phyloP scores from a whole-genome alignment of 2,888 invertebrate species.

The Schrankia costaestrigalis region DNA sequence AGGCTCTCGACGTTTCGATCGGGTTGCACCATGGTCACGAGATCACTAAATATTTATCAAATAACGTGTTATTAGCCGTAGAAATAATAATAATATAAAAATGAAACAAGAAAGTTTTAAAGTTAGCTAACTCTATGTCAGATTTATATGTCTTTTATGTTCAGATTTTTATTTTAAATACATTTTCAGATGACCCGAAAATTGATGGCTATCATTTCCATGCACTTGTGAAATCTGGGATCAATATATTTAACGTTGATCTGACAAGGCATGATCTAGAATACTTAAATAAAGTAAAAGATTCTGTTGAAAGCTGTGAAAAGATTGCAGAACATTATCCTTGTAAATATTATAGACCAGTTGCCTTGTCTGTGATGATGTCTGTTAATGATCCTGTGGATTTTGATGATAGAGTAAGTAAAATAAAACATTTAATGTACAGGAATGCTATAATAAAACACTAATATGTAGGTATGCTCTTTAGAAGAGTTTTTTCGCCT shows the following conservation, averaged over 20 bases:
- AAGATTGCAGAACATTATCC: conserved; percentile 17
- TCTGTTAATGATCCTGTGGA: conserved; percentile 22
- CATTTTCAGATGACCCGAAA: conserved; percentile 11
- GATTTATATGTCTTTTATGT: too few species aligned
- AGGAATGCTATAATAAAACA: neutral
- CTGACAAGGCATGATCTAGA: conserved; percentile 23
- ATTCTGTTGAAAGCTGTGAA: conserved; percentile 11
- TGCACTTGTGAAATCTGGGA: conserved; percentile 21
- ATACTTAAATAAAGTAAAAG: conserved; percentile 21
- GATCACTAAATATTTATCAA: too few species aligned
- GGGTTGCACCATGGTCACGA: too few species aligned
- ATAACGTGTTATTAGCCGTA: too few species aligned
- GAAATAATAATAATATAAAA: too few species aligned
- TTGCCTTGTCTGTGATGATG: conserved; percentile 34
- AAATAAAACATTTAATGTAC: neutral
- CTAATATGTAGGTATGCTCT: too few species aligned
- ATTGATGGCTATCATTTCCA: conserved; percentile 11
- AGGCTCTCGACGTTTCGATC: too few species aligned
- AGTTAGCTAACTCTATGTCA: too few species aligned
- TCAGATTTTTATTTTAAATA: too few species aligned
- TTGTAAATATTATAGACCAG: conserved; percentile 22
- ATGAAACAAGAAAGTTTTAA: too few species aligned
- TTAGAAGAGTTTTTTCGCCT: too few species aligned
- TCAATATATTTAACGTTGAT: conserved; percentile 42
- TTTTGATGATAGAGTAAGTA: conserved; percentile 32